A percentile compares a stretch with the other conserved stretches of the same genome.
Evolutionary conservation across 2,113 vertebrate species (phyloP).

Genomic region (Clarias macrocephalus): DNA sequence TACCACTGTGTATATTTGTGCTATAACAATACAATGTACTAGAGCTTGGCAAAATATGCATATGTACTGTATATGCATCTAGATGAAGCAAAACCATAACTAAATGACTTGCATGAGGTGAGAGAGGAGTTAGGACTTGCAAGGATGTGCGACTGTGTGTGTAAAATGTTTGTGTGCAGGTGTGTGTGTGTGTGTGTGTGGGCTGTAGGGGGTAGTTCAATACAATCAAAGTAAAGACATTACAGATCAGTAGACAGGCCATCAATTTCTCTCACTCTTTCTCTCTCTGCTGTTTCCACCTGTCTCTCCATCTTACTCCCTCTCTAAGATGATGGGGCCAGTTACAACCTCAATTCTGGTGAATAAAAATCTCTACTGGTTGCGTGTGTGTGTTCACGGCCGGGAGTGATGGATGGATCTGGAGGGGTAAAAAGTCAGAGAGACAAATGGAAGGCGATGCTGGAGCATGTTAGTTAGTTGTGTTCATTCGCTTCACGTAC

Average conservation of each 20-base stretch:
- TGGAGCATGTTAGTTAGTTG: conserved; percentile 1
- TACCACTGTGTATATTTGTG: too few relatives aligned
- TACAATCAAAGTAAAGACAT: conserved; percentile 15
- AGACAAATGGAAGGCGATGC: conserved; percentile 11
- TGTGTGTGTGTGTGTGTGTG: neutral
- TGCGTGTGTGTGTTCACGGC: conserved; percentile 4
- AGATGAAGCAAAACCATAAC: neutral
- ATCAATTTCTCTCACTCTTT: neutral
- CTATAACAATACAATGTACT: neutral
- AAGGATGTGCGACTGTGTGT: neutral
- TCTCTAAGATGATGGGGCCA: neutral
- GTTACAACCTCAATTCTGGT: neutral
- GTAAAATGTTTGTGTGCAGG: too few relatives aligned
- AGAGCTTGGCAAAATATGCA: neutral
- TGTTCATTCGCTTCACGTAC: neutral
- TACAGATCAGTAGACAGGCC: neutral
- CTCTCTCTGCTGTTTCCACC: neutral
- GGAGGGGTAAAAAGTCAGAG: neutral
- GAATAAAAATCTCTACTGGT: neutral
- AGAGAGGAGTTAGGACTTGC: neutral
- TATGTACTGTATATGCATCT: neutral
- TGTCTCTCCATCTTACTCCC: neutral
- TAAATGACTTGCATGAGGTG: neutral
- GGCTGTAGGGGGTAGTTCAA: neutral
- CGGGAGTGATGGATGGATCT: conserved; percentile 30